These are phyloP conservation scores for Ditylenchus dipsaci DNA, from an alignment of 1,140 invertebrate species.

Conservation along the genomic window DNA sequence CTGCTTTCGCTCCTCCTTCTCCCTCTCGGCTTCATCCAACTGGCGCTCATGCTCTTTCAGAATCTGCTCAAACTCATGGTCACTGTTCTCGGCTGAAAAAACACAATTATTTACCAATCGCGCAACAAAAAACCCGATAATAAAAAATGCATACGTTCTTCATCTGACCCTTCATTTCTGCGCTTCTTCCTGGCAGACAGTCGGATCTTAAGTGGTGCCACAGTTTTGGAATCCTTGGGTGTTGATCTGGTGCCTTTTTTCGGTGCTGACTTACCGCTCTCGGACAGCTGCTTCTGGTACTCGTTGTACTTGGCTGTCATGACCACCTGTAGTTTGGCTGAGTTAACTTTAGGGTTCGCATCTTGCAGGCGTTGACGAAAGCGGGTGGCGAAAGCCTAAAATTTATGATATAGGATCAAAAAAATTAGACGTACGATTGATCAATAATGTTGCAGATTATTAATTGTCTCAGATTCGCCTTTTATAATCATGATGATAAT, in stretches of 20 bases:
- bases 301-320: slow-evolving; percentile 38
- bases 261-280: slow-evolving; percentile 8
- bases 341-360: slow-evolving; percentile 28
- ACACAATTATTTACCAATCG: neutral
- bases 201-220: slow-evolving; percentile 39
- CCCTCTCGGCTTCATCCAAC: slow-evolving; percentile 32
- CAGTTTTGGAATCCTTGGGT: slow-evolving; percentile 12
- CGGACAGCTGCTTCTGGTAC: slow-evolving; percentile 27
- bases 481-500: neutral
- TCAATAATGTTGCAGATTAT: neutral
- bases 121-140: no score
- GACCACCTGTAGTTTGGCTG: slow-evolving; percentile 27
- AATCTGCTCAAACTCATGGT: slow-evolving; percentile 38
- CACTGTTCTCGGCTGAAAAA: slow-evolving; percentile 30
- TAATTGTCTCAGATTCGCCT: slow-evolving; percentile 1
- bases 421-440: neutral
- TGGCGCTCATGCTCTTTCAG: slow-evolving; percentile 37
- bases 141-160: slow-evolving; percentile 28
- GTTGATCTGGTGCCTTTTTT: slow-evolving; percentile 15
- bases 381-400: slow-evolving; percentile 29
- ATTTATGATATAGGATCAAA: slow-evolving; percentile 7
- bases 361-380: slow-evolving; percentile 37
- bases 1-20: slow-evolving; percentile 42
- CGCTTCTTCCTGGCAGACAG: slow-evolving; percentile 35
- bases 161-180: slow-evolving; percentile 35